Conservation (phyloP, 2,888 invertebrate species). For the Therioaphis trifolii region DNA sequence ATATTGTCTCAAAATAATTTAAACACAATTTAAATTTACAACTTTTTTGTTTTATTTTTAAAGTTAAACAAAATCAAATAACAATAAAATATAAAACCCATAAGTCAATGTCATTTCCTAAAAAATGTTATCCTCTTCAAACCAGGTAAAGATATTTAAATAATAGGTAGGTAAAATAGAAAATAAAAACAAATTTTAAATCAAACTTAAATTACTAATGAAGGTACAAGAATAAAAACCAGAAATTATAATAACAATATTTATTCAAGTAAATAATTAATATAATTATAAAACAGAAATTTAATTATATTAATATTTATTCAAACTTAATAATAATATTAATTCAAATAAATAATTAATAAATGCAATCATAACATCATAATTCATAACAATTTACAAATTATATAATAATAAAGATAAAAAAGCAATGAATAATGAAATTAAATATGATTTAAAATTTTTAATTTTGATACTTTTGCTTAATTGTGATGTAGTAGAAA, state of each 20-base stretch:
- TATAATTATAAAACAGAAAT: conserved; percentile 10
- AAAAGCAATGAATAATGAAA: conserved; percentile 19
- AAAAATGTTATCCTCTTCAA: conserved; percentile 1
- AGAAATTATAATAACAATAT: neutral
- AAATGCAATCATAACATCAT: conserved; percentile 3
- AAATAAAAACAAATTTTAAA: neutral
- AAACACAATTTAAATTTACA: no score
- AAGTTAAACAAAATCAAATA: conserved; percentile 10
- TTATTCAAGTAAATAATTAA: neutral
- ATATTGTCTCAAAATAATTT: no score
- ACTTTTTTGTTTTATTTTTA: conserved; percentile 3
- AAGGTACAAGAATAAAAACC: conserved; percentile 13
- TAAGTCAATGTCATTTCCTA: neutral
- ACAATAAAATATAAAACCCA: conserved; percentile 8
- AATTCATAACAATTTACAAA: conserved; percentile 9
- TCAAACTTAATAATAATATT: neutral
- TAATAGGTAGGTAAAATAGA: neutral
- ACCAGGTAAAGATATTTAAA: conserved; percentile 1
- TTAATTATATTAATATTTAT: conserved; percentile 6
- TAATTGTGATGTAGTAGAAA: conserved; percentile 11
- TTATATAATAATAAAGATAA: neutral
- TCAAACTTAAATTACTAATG: conserved; percentile 1
- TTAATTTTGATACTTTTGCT: neutral
- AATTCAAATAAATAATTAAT: neutral
- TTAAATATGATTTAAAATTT: conserved; percentile 17